Base-by-base conservation (phyloP, 2,888 invertebrate species). In the Leptopterna dolabrata region DNA sequence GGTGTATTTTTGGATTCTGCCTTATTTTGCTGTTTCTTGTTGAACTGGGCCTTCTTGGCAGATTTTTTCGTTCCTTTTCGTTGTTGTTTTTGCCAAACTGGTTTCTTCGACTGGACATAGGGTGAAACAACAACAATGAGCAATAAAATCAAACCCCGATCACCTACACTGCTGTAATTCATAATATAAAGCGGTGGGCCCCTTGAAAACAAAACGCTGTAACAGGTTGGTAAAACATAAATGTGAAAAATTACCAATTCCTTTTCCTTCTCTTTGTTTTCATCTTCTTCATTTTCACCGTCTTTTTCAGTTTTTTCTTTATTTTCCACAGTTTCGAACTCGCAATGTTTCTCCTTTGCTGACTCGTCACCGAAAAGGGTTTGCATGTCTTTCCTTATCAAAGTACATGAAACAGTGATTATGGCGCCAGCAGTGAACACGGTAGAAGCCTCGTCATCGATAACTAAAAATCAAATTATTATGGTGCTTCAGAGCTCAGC, bases 401-500 rank as follows among this genome's bases (percentile, higher is more conserved):
- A 92, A 47, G 94, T 95, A 1, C 99, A 98, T 0, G 98, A 98
- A 0, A 99, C 98, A 0, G 99, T 99, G 0, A 99, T 98, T 90
- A 99, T 97, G 27, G 99, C 98, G 71, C 98, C 98, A 14, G 99
- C 98, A 0, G 99, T 99, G 88, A 99, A 98, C 87, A 97, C 97
- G 55, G 96, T 96, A 0, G 98, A 96, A 91, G 99, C 98, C 91
- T 99, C 99, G 92, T 99, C 99, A 91, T 98, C 98, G 91, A 99
- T 96, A 76, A 99, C 99, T 97, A 91, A 83, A 93, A 88, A 36
- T 4, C 4, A 27, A 9, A 51, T 47, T n/a, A n/a, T n/a, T n/a
- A n/a, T n/a, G n/a, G n/a, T n/a, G n/a, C n/a, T n/a, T n/a, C n/a
- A n/a, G n/a, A n/a, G n/a, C n/a, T n/a, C n/a, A n/a, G n/a, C n/a